Evolutionary conservation across 2,113 vertebrate species (phyloP).

Genomic region (Xenopus tropicalis): DNA sequence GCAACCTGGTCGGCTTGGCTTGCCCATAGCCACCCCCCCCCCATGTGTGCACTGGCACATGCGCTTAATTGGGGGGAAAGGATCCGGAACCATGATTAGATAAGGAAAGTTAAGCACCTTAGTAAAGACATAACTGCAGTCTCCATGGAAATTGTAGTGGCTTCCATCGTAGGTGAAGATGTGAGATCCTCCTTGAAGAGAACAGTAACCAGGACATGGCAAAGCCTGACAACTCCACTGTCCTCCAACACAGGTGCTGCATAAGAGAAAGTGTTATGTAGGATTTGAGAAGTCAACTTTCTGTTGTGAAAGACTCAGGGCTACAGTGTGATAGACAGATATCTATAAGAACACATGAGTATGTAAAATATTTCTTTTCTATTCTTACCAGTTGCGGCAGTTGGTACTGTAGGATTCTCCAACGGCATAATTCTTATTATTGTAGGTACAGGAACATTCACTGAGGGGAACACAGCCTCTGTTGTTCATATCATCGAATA

Average conservation of each 20-base stretch:
- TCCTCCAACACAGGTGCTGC: constrained; percentile 70
- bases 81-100: no score
- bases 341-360: not conserved
- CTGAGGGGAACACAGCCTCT: constrained; percentile 59
- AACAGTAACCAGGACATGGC: constrained; percentile 73
- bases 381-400: constrained; percentile 65
- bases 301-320: not conserved
- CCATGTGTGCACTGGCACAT: no score
- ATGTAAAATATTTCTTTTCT: no score
- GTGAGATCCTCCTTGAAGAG: constrained; percentile 83
- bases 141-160: constrained; percentile 69
- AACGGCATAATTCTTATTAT: constrained; percentile 55
- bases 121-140: constrained; percentile 74
- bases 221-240: constrained; percentile 68
- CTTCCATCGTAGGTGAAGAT: constrained; percentile 81
- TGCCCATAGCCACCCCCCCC: no score
- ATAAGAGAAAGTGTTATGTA: not conserved
- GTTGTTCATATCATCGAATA: constrained; percentile 67
- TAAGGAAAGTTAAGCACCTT: constrained; percentile 61
- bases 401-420: constrained; percentile 58
- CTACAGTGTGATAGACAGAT: not conserved
- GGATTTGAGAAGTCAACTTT: not conserved
- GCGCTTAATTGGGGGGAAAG: no score
- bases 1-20: no score
- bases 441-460: constrained; percentile 64